A percentile compares a stretch with the other conserved stretches of the same genome.
These are phyloP conservation scores for Lacerta viridis DNA, from an alignment of 2,797 vertebrate genomes.

Conservation along the genomic window DNA sequence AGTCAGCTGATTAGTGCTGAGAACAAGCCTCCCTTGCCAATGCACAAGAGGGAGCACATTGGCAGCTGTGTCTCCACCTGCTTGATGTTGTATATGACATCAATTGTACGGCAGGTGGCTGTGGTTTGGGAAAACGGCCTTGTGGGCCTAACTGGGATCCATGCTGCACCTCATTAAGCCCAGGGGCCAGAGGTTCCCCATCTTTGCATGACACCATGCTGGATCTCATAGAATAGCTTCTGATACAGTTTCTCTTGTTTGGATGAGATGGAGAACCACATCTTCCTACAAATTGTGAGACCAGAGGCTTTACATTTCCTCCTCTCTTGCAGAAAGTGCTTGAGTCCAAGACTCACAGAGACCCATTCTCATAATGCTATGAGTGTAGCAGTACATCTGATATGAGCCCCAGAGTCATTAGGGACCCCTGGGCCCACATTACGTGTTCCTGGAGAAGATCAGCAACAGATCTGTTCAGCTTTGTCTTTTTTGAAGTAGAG, in stretches of 20 bases:
- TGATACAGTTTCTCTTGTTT: not conserved
- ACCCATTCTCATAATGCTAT: not conserved
- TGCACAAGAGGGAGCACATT: too few species aligned
- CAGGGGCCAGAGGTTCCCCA: too few species aligned
- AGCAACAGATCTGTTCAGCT: not conserved
- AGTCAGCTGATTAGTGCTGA: too few species aligned
- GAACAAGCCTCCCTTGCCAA: too few species aligned
- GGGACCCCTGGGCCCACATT: too few species aligned
- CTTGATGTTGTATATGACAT: too few species aligned
- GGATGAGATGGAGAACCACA: not conserved
- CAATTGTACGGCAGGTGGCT: too few species aligned
- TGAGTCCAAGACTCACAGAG: not conserved
- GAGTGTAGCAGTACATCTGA: not conserved
- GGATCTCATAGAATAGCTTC: not conserved
- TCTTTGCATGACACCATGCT: too few species aligned
- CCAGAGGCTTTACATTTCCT: not conserved
- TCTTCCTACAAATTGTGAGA: not conserved
- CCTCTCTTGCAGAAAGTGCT: not conserved
- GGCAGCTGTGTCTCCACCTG: too few species aligned
- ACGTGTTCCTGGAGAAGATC: not conserved
- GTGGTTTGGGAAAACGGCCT: too few species aligned
- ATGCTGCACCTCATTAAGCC: too few species aligned
- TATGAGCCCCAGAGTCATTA: not conserved
- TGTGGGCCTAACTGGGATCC: too few species aligned
- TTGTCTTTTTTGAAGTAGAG: not conserved